Evolutionary conservation across 2,797 vertebrate genomes (phyloP), one percentile per base, ranked within the genome.

Genomic region (Typhlichthys eigenmanni): DNA sequence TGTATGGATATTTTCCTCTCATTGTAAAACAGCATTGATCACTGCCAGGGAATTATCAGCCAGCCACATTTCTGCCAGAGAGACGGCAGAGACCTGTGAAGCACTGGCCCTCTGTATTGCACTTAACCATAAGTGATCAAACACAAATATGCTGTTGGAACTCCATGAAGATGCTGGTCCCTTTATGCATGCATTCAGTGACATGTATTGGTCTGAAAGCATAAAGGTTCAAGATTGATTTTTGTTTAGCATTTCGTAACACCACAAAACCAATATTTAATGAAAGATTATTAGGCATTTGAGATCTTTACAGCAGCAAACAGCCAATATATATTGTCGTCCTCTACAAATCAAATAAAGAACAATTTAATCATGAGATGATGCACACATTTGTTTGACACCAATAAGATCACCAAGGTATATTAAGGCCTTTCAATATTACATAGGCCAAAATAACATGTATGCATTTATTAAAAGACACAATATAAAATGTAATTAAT

Each of bases 1-100:
- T 43, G 7, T 43, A 43, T 43, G 9, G 38, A 43, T 43, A 43
- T 43, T 43, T 43, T 43, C 8, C 38, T 9, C 38, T 43, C 0
- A 1, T 43, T 1, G 38, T 43, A 43, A 43, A 8, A 43, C 38
- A 89, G 85, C 93, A 95, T 95, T 85, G 91, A 95, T 95, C 92
- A 92, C 92, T 90, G 91, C 93, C 89, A 91, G 87, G 74, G 51
- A 89, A 89, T 91, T 92, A 96, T 94, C 93, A 92, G 90, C 95
- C 95, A 95, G 91, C 90, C 90, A 90, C 88, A 88, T 91, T 91
- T 83, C 88, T 87, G 92, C 60, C 66, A 46, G 47, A 53, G 47
- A 55, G 47, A 55, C 55, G 53, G 70, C 43, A 58, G 34, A 52
- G 19, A 32, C 10, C 54, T 11, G 38, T 47, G 12, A 1, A 5